Percentiles rank a stretch among this genome's conserved stretches.
Evolutionary conservation across 2,888 invertebrate species (phyloP).

Genomic region (Caenorhabditis sp.): DNA sequence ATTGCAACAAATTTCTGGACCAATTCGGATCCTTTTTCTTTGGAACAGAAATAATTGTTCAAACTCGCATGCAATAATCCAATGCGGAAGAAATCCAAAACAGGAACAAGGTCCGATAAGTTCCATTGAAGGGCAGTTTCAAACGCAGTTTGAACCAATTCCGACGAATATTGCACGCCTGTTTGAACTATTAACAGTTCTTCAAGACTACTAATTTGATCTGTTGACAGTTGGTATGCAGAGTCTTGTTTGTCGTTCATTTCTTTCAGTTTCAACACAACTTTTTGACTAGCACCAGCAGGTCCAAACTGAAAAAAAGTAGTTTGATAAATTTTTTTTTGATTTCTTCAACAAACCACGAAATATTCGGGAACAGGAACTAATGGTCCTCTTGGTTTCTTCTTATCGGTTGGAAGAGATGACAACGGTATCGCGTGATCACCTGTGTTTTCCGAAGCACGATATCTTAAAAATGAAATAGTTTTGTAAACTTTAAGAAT

Average conservation of each 20-base stretch:
- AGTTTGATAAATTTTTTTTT: not conserved
- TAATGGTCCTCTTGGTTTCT: slow-evolving; percentile 59
- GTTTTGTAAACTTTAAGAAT: not conserved
- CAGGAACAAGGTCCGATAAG: slow-evolving; percentile 84
- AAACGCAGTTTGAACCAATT: slow-evolving; percentile 26
- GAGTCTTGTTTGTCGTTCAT: slow-evolving; percentile 50
- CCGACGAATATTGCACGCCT: slow-evolving; percentile 14
- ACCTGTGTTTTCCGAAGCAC: slow-evolving; percentile 21
- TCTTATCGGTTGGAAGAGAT: slow-evolving; percentile 53
- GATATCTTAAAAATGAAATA: slow-evolving; percentile 11
- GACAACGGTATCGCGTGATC: slow-evolving; percentile 49
- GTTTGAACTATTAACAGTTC: slow-evolving; percentile 22
- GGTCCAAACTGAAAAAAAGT: slow-evolving; percentile 41
- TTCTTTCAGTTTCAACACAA: slow-evolving; percentile 49
- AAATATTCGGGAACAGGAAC: slow-evolving; percentile 52
- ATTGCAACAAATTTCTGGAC: slow-evolving; percentile 71
- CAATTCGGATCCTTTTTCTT: slow-evolving; percentile 13
- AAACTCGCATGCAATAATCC: slow-evolving; percentile 81
- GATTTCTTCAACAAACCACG: slow-evolving; percentile 8
- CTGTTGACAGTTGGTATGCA: slow-evolving; percentile 27
- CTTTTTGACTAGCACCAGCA: slow-evolving; percentile 53
- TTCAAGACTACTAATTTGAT: slow-evolving; percentile 37
- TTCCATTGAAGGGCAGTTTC: slow-evolving; percentile 77
- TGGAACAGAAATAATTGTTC: slow-evolving; percentile 70
- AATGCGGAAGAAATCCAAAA: slow-evolving; percentile 85